Evolutionary conservation across 2,888 invertebrate genomes (phyloP), one percentile per base, ranked within the genome.

Genomic region (Tenthredo distinguenda): DNA sequence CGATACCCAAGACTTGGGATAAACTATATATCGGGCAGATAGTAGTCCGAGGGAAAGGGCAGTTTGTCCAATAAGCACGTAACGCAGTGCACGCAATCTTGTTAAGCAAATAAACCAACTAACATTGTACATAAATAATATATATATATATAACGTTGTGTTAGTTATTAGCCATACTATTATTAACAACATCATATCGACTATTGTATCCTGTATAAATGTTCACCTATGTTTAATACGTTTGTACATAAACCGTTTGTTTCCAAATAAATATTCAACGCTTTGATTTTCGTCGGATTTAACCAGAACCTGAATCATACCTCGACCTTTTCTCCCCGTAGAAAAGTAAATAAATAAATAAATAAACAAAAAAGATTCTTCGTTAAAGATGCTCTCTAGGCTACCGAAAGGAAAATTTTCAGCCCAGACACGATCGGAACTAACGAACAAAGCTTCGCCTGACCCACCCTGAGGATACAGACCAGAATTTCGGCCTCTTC

Each of bases 141-240:
- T 26, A 26, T 26, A 26, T 26, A 26, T 26, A 26, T 71, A 18
- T 37, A 85, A 87, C 86, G 86, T 87, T 87, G 85, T 86, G 87
- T 87, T 86, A 87, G 87, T 88, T 88, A 88, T 88, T 90, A 90
- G 88, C 88, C 55, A 55, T 89, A 91, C 89, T 90, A 90, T 91
- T 92, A 91, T 89, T 89, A 88, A 87, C 89, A 88, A 87, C 21
- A 81, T 62, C 40, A 87, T 91, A 90, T 90, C 88, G 89, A 90
- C 88, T 88, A 88, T 89, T 88, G 91, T 92, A 90, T 92, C 85
- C 87, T 89, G 91, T 92, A 90, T 92, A 92, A 91, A 92, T 92
- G 91, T 91, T 31, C 90, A 89, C 88, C 85, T 91, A 89, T 91
- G 91, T 92, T 92, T 90, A 91, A 91, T 91, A 92, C 91, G 90